Conservation (phyloP, 2,797 vertebrate species). For the Intellagama lesueurii region DNA sequence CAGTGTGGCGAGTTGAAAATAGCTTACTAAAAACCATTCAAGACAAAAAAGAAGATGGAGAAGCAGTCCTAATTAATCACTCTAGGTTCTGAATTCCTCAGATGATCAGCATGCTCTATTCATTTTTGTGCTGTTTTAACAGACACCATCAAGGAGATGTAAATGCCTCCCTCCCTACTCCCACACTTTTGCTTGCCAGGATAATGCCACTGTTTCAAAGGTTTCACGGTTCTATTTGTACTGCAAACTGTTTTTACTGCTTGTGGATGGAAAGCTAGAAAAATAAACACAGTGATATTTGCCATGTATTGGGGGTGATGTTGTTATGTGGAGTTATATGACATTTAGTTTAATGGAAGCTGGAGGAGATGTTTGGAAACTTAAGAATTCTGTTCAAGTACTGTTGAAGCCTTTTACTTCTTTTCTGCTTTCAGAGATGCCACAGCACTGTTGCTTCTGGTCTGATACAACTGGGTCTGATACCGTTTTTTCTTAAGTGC, state of each 20-base stretch:
- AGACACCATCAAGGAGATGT: slow-evolving; percentile 58
- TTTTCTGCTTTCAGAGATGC: not conserved
- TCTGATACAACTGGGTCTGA: not conserved
- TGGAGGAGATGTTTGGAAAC: slow-evolving; percentile 16
- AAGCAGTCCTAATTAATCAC: slow-evolving; percentile 84
- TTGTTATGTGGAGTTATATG: slow-evolving; percentile 26
- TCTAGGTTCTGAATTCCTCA: slow-evolving; percentile 78
- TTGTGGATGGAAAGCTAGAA: slow-evolving; percentile 58
- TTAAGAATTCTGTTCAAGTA: not conserved
- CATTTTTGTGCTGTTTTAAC: slow-evolving; percentile 67
- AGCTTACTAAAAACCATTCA: slow-evolving; percentile 78
- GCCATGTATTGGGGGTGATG: slow-evolving; percentile 19
- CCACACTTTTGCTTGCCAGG: slow-evolving; percentile 49
- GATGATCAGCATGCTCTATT: slow-evolving; percentile 72
- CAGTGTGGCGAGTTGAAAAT: slow-evolving; percentile 79
- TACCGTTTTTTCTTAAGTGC: not conserved
- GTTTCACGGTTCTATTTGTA: slow-evolving; percentile 49
- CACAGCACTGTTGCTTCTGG: not conserved
- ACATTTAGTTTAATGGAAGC: slow-evolving; percentile 17
- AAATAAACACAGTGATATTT: slow-evolving; percentile 56
- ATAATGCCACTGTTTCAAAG: slow-evolving; percentile 61
- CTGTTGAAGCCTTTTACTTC: not conserved
- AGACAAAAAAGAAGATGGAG: slow-evolving; percentile 68
- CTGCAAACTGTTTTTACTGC: slow-evolving; percentile 60
- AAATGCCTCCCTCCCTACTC: slow-evolving; percentile 53